Conservation (phyloP, 92 coral and sea anemone genomes). For the Palythoa grandiflora region DNA sequence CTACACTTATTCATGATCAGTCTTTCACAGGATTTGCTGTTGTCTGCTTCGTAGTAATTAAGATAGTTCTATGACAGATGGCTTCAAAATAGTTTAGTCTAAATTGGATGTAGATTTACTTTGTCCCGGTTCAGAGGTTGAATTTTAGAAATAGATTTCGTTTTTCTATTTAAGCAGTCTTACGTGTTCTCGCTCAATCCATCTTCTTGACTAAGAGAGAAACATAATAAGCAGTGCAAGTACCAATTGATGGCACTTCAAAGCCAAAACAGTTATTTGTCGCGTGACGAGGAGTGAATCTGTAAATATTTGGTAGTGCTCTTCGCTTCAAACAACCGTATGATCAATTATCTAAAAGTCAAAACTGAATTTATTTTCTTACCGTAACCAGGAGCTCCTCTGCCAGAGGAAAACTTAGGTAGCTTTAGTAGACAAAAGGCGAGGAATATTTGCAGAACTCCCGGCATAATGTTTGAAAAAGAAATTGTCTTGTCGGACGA, state of each 20-base stretch:
- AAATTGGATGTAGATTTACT: background rate
- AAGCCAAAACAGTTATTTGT: too few species aligned
- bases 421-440: conserved; percentile 11
- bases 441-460: background rate
- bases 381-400: conserved; percentile 35
- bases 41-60: background rate
- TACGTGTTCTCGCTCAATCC: background rate
- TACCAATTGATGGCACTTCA: too few species aligned
- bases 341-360: background rate
- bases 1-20: too few species aligned
- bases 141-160: background rate
- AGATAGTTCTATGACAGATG: background rate
- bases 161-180: background rate
- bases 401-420: background rate
- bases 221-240: too few species aligned
- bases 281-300: too few species aligned
- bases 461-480: background rate
- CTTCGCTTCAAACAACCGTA: background rate
- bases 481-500: background rate
- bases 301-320: too few species aligned
- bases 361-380: background rate
- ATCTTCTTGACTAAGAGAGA: background rate
- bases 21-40: too few species aligned
- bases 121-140: background rate
- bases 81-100: background rate